These are phyloP conservation scores for Sparidentex hasta DNA, from an alignment of 2,797 vertebrate genomes.

Conservation along the genomic window DNA sequence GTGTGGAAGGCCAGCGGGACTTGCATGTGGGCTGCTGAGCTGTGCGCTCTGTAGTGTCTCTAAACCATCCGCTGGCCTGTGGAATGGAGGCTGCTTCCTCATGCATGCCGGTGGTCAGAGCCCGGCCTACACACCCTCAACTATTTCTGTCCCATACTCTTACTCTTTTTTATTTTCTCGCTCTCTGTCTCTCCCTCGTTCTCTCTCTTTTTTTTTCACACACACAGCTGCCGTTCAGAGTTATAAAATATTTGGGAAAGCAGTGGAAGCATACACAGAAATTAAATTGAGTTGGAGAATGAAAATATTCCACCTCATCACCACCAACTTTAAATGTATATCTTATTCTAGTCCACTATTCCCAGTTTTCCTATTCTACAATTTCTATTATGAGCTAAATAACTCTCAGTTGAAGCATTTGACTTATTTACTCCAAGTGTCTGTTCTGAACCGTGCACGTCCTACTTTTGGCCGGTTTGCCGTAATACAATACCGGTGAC, in stretches of 20 bases:
- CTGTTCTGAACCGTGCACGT: neutral
- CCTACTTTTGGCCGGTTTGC: slow-evolving; percentile 23
- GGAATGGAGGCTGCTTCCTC: slow-evolving; percentile 85
- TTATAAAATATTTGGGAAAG: slow-evolving; percentile 35
- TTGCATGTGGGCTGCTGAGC: slow-evolving; percentile 81
- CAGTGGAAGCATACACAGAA: slow-evolving; percentile 16
- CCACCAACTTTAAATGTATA: neutral
- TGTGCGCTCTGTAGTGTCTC: slow-evolving; percentile 71
- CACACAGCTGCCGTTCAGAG: slow-evolving; percentile 54
- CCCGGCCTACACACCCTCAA: slow-evolving; percentile 85
- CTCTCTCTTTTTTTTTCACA: slow-evolving; percentile 28
- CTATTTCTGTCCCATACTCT: slow-evolving; percentile 82
- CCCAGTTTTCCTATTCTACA: neutral
- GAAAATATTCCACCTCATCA: slow-evolving; percentile 7
- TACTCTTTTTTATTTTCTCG: slow-evolving; percentile 39
- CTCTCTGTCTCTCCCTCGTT: slow-evolving; percentile 30
- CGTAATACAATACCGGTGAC: slow-evolving; percentile 46
- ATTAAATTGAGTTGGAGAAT: slow-evolving; percentile 3
- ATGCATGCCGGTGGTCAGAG: slow-evolving; percentile 87
- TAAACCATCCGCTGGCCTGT: slow-evolving; percentile 75
- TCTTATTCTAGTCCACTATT: neutral
- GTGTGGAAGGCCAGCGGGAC: slow-evolving; percentile 76
- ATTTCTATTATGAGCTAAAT: slow-evolving; percentile 18
- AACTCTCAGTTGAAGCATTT: slow-evolving; percentile 1
- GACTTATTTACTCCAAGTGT: slow-evolving; percentile 26